A percentile compares a stretch with the other conserved stretches of the same genome.
phyloP scores from a whole-genome alignment of 2,797 vertebrate species.

The Fringilla coelebs region DNA sequence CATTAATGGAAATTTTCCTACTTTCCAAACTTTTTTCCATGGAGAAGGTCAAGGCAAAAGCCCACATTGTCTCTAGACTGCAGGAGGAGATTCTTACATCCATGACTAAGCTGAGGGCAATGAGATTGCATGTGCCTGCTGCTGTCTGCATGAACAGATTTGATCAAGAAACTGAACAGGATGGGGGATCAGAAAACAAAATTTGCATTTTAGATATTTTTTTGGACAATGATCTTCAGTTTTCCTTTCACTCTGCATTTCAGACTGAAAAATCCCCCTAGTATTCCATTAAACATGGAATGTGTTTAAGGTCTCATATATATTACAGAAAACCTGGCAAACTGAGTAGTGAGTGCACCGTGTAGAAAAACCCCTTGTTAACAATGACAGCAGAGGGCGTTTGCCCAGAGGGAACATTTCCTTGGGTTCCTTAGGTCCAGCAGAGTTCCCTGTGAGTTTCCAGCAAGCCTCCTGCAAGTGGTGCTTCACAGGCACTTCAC shows the following conservation, averaged over 20 bases:
- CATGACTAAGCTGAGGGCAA: background rate
- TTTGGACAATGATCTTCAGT: background rate
- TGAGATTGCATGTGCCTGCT: accelerated
- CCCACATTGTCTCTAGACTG: background rate
- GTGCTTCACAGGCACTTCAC: background rate
- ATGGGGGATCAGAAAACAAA: background rate
- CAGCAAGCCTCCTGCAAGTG: background rate
- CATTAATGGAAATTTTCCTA: background rate
- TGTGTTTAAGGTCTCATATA: background rate
- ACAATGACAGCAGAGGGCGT: background rate
- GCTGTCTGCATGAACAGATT: background rate
- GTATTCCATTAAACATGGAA: background rate
- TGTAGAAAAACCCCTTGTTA: background rate
- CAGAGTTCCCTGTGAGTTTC: background rate
- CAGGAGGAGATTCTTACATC: background rate
- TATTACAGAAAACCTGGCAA: background rate
- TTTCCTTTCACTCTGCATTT: background rate
- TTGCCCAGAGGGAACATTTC: accelerated
- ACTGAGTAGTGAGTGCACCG: background rate
- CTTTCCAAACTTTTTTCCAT: background rate
- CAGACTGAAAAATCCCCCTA: background rate
- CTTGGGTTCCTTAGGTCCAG: background rate
- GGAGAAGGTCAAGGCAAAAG: background rate
- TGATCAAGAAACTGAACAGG: background rate
- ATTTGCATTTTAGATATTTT: background rate